Conservation (phyloP, 2,113 vertebrate genomes). For the Anas platyrhynchos region DNA sequence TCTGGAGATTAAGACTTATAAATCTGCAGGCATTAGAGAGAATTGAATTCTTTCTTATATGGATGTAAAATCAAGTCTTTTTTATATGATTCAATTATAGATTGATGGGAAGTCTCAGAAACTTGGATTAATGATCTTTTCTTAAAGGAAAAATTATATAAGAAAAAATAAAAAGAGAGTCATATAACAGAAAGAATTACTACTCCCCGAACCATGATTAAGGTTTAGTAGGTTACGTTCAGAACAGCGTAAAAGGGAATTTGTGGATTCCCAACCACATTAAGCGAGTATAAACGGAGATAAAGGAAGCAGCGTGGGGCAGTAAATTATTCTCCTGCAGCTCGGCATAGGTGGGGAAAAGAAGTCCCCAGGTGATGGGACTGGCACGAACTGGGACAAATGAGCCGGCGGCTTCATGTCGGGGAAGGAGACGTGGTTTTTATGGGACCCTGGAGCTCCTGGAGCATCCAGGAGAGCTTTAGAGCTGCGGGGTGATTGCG, state of each 20-base stretch:
- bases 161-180: slow-evolving; percentile 44
- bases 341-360: neutral
- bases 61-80: slow-evolving; percentile 77
- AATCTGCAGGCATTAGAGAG: slow-evolving; percentile 72
- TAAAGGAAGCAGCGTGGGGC: slow-evolving; percentile 31
- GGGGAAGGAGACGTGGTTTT: neutral
- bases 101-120: slow-evolving; percentile 77
- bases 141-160: slow-evolving; percentile 70
- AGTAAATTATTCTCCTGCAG: slow-evolving; percentile 54
- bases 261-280: slow-evolving; percentile 73
- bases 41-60: slow-evolving; percentile 71
- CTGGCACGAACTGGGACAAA: neutral
- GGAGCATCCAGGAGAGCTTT: neutral
- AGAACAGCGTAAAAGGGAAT: slow-evolving; percentile 70
- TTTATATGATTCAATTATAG: slow-evolving; percentile 82
- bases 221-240: slow-evolving; percentile 74
- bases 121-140: slow-evolving; percentile 76
- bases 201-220: slow-evolving; percentile 77
- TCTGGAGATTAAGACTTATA: slow-evolving; percentile 61
- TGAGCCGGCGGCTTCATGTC: neutral
- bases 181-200: slow-evolving; percentile 71
- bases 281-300: slow-evolving; percentile 65
- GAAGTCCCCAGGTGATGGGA: neutral
- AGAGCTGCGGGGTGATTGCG: accelerated
- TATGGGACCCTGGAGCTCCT: neutral